These are phyloP conservation scores for Biston betularia DNA, from an alignment of 2,888 invertebrate genomes.

Conservation along the genomic window DNA sequence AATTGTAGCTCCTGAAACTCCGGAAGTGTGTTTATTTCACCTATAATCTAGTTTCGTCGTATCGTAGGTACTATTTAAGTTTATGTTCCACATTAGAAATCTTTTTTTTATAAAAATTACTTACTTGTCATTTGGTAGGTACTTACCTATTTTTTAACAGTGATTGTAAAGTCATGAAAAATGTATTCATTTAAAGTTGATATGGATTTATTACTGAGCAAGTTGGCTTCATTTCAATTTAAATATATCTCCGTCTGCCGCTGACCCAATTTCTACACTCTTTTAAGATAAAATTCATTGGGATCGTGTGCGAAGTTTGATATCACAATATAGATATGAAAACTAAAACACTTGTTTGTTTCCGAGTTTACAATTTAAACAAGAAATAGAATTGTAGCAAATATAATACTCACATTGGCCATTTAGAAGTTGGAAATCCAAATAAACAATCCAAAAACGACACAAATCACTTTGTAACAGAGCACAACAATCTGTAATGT, in stretches of 20 bases:
- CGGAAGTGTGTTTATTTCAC: background rate
- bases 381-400: constrained; percentile 11
- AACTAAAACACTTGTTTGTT: constrained; percentile 15
- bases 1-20: background rate
- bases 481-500: constrained; percentile 64
- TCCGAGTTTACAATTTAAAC: background rate
- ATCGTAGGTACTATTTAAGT: too few relatives aligned
- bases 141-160: background rate
- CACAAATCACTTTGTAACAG: constrained; percentile 74
- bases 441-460: constrained; percentile 75
- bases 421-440: constrained; percentile 72
- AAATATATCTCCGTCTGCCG: constrained; percentile 43
- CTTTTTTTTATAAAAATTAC: too few relatives aligned
- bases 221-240: constrained; percentile 47
- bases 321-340: background rate
- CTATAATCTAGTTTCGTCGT: background rate
- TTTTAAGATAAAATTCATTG: constrained; percentile 39
- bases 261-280: constrained; percentile 49
- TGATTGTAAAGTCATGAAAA: constrained; percentile 24
- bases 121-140: too few relatives aligned
- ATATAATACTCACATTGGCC: constrained; percentile 68
- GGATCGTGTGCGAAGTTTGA: constrained; percentile 11
- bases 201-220: constrained; percentile 28
- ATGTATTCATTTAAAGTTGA: constrained; percentile 23
- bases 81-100: background rate